Evolutionary conservation across 2,797 vertebrate genomes (phyloP).

Genomic region (Schizothorax lantsangensis): DNA sequence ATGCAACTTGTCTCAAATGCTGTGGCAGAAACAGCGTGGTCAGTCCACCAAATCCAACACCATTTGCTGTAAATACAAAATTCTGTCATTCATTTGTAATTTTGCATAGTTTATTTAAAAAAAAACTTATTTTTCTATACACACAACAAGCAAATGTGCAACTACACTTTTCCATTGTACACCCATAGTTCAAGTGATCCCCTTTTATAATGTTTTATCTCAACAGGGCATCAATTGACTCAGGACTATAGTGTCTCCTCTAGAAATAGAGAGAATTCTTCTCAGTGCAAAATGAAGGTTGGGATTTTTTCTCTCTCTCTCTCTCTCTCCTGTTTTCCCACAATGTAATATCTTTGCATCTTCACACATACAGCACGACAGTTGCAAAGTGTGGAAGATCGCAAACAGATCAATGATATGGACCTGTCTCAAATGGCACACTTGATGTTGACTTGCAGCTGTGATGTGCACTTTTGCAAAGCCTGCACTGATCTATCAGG

Average conservation of each 20-base stretch:
- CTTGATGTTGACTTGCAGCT: constrained; percentile 29
- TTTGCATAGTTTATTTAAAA: not conserved
- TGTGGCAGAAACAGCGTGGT: not conserved
- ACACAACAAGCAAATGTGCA: not conserved
- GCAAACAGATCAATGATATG: constrained; percentile 8
- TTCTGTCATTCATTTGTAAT: not conserved
- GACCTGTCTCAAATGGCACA: constrained; percentile 1
- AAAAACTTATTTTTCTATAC: not conserved
- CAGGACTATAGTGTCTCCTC: not conserved
- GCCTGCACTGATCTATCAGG: not conserved
- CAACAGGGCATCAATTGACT: not conserved
- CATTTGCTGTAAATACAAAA: not conserved
- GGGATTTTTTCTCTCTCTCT: not conserved
- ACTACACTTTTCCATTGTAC: not conserved
- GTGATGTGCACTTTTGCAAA: constrained; percentile 13
- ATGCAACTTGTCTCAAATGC: not conserved
- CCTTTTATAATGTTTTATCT: not conserved
- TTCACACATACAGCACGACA: not conserved
- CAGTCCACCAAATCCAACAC: constrained; percentile 1
- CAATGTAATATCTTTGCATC: not conserved
- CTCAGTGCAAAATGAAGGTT: not conserved
- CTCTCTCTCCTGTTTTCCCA: not conserved
- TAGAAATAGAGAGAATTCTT: not conserved
- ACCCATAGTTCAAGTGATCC: not conserved
- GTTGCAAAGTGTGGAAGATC: not conserved